These are phyloP conservation scores for Germaria angustata DNA, from an alignment of 2,888 invertebrate species.

Conservation along the genomic window DNA sequence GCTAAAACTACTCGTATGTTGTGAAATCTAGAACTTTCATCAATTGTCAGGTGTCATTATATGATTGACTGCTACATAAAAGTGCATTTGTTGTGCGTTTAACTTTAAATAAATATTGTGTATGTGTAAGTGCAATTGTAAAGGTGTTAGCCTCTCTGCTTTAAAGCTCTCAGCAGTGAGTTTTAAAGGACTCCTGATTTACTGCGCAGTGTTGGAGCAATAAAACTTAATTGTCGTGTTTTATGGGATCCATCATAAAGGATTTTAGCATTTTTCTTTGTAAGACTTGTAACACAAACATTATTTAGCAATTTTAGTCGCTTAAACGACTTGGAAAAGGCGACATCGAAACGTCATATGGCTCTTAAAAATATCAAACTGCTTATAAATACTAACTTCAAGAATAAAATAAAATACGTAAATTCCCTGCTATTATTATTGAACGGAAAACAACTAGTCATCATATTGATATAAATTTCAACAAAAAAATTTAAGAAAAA, in stretches of 20 bases:
- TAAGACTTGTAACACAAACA: constrained; percentile 11
- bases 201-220: constrained; percentile 45
- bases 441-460: constrained; percentile 32
- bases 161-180: background rate
- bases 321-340: constrained; percentile 63
- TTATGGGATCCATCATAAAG: constrained; percentile 30
- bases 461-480: background rate
- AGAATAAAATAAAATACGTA: constrained; percentile 40
- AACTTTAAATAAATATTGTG: constrained; percentile 16
- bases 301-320: constrained; percentile 50
- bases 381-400: background rate
- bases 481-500: background rate
- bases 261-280: background rate
- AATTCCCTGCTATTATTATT: background rate
- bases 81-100: constrained; percentile 25
- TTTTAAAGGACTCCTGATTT: constrained; percentile 28
- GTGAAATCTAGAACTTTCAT: background rate
- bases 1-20: background rate
- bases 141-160: constrained; percentile 14
- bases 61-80: constrained; percentile 47
- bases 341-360: constrained; percentile 66
- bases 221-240: constrained; percentile 37
- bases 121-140: background rate
- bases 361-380: constrained; percentile 18
- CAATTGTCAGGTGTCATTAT: constrained; percentile 50